phyloP scores from a whole-genome alignment of 1,140 invertebrate species.

The Oppia nitens region DNA sequence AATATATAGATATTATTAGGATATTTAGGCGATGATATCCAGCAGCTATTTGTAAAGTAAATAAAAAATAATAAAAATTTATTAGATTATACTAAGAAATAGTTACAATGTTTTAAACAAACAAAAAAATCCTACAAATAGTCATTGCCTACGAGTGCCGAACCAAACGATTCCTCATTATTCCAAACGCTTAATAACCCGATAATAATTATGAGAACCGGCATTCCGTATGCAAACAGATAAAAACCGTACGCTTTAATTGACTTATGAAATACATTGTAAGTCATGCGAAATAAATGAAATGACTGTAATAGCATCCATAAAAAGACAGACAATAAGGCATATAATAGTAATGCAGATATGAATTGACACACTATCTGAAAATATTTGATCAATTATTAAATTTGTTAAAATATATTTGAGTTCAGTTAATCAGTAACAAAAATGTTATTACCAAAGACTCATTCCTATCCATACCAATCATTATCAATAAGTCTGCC shows the following conservation, averaged over 20 bases:
- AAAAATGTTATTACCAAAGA: no score
- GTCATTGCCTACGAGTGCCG: no score
- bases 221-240: constrained; percentile 1
- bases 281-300: constrained; percentile 33
- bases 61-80: constrained; percentile 4
- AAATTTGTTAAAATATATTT: no score
- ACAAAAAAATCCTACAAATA: constrained; percentile 10
- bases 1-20: constrained; percentile 6
- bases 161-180: no score
- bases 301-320: constrained; percentile 35
- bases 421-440: no score
- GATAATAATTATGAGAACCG: not conserved
- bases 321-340: constrained; percentile 29
- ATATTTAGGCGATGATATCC: constrained; percentile 11
- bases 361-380: constrained; percentile 26
- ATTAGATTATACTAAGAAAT: not conserved
- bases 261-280: constrained; percentile 28
- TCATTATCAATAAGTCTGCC: constrained; percentile 6
- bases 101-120: not conserved
- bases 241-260: not conserved
- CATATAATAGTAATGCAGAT: constrained; percentile 30
- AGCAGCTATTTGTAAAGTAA: constrained; percentile 13
- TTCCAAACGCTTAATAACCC: not conserved
- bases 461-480: no score
- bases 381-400: no score